Evolutionary conservation across 1,140 invertebrate genomes (phyloP), one percentile per base, ranked within the genome.

Genomic region (Danaus melanippus): DNA sequence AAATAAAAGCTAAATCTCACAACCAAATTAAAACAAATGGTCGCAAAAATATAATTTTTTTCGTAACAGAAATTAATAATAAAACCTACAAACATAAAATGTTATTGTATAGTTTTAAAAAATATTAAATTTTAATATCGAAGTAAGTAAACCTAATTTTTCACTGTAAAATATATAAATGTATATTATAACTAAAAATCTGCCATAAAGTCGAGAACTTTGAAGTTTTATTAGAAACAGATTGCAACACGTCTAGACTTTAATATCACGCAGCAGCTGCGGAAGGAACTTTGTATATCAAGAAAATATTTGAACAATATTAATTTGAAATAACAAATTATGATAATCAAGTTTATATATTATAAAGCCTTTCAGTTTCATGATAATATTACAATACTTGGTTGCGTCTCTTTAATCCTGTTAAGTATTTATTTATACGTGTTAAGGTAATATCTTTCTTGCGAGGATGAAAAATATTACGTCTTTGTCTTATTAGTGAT

Each of bases 161-260:
- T 32, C 21, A 32, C 21, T 32, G 21, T 32, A 32, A 32, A 32
- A 32, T 32, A 32, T 32, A 32, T 32, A 8, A 32, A 32, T 1
- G 21, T 32, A 32, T 32, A 32, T 32, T 32, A 32, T 48, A 42
- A 55, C 32, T 55, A 55, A 55, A 46, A 48, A 48, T 40, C n/a
- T 39, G 53, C 46, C 48, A 46, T 55, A 55, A 48, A 46, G 51
- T 47, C 42, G 9, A 39, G 39, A 54, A 54, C 40, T 54, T 32
- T 42, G 48, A 55, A 55, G 53, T 55, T 55, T 21, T 55, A 55
- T 48, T 48, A 55, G 46, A 49, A 55, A 42, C 53, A 49, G 45
- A 48, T 43, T 55, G 53, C 53, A 55, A 46, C 46, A 54, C 40
- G 52, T 54, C 45, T 41, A 8, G 48, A 55, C 46, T 55, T 55